A percentile compares a stretch with the other conserved stretches of the same genome.
Evolutionary conservation across 2,797 vertebrate species (phyloP).

Genomic region (Brachyrhaphis roseni): DNA sequence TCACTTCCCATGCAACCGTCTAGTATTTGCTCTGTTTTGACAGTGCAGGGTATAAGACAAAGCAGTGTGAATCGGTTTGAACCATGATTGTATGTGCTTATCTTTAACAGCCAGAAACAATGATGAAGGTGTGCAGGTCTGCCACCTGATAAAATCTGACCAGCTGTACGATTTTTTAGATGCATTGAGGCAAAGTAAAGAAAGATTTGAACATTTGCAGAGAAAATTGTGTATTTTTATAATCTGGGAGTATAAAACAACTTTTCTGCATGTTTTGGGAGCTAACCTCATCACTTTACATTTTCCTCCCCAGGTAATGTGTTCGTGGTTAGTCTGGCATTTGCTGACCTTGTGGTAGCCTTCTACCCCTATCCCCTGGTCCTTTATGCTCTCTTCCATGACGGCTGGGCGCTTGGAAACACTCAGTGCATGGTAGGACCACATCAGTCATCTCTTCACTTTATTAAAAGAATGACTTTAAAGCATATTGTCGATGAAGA

Average conservation of each 20-base stretch:
- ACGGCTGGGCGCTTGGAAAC: slow-evolving; percentile 83
- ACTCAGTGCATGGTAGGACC: slow-evolving; percentile 81
- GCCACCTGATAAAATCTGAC: slow-evolving; percentile 6
- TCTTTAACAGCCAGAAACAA: slow-evolving; percentile 9
- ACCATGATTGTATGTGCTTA: slow-evolving; percentile 17
- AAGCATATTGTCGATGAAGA: not conserved
- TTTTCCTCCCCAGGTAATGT: slow-evolving; percentile 76
- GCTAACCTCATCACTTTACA: slow-evolving; percentile 18
- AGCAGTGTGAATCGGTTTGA: slow-evolving; percentile 17
- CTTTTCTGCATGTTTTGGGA: slow-evolving; percentile 10
- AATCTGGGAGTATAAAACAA: slow-evolving; percentile 21
- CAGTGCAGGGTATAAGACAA: slow-evolving; percentile 11
- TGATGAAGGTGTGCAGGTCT: not conserved
- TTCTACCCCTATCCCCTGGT: slow-evolving; percentile 85
- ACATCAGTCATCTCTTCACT: slow-evolving; percentile 4
- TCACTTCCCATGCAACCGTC: slow-evolving; percentile 10
- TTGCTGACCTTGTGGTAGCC: slow-evolving; percentile 83
- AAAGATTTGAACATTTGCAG: slow-evolving; percentile 10
- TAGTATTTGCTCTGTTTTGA: slow-evolving; percentile 15
- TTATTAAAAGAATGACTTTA: not conserved
- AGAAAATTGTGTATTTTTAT: slow-evolving; percentile 18
- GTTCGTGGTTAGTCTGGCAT: slow-evolving; percentile 84
- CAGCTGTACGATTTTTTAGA: not conserved
- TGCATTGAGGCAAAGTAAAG: not conserved
- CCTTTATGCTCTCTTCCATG: slow-evolving; percentile 83